Conservation (phyloP, 1,140 invertebrate genomes). For the Eriosoma lanigerum region DNA sequence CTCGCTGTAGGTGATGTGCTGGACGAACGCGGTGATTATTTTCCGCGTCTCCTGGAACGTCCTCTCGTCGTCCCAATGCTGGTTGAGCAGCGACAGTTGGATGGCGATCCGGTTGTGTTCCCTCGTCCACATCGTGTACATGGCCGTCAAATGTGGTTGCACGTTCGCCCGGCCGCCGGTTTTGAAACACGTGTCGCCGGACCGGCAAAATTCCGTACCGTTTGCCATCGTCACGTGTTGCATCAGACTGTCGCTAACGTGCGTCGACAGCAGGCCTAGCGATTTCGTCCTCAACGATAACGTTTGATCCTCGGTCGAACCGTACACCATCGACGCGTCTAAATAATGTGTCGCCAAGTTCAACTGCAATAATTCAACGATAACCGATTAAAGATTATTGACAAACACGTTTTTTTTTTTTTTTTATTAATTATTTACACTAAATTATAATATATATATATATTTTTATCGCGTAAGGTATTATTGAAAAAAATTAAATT, state of each 20-base stretch:
- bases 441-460: too few relatives aligned
- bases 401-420: too few relatives aligned
- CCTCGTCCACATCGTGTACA: constrained; percentile 83
- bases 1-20: constrained; percentile 86
- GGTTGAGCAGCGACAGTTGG: constrained; percentile 64
- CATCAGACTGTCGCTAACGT: not conserved
- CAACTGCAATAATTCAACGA: too few relatives aligned
- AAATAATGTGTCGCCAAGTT: constrained; percentile 75
- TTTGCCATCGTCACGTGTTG: not conserved
- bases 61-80: constrained; percentile 75
- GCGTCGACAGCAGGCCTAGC: constrained; percentile 63
- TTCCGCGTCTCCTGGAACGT: constrained; percentile 80
- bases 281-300: constrained; percentile 61
- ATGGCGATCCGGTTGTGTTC: constrained; percentile 86
- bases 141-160: constrained; percentile 74
- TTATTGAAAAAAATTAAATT: too few relatives aligned
- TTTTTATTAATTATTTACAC: too few relatives aligned
- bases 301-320: constrained; percentile 62
- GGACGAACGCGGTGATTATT: constrained; percentile 82
- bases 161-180: constrained; percentile 73
- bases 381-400: too few relatives aligned
- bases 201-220: constrained; percentile 53
- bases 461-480: too few relatives aligned
- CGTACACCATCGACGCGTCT: constrained; percentile 76
- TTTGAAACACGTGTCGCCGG: constrained; percentile 57